Base-by-base conservation (phyloP, 2,113 vertebrate species). In the Bufo bufo region DNA sequence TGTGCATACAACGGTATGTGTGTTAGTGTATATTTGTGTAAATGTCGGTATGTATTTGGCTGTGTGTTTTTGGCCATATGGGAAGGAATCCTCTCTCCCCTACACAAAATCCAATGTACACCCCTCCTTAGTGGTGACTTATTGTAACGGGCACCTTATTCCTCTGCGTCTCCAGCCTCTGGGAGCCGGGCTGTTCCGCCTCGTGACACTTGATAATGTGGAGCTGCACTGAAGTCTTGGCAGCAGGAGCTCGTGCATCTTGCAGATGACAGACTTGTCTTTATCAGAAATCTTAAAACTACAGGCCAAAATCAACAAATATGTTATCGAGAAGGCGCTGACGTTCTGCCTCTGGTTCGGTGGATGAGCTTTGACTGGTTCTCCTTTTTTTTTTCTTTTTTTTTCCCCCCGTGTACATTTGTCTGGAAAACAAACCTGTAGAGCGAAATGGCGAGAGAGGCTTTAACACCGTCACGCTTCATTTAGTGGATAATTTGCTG, bases 261-360 rank as follows among this genome's bases (percentile, higher is more conserved):
- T 77, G 54, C 43, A 59, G 84, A 61, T 85, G 58, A 77, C 56
- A 77, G 74, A 19, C 12, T 47, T 56, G 49, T 86, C 85, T 45
- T 66, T 87, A n/a, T 80, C 45, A 45, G 9, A 69, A 78, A 54
- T 80, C 77, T 87, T 80, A 58, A 69, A 80, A 43, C 63, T 69
- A 52, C 11, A 56, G 49, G 77, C 77, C 50, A 87, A 86, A 69
- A 87, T 87, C 77, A 87, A 69, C 75, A 86, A 86, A 80, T 85
- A 63, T 63, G 47, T 80, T 80, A 87, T 80, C 49, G 14, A 5
- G 50, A n/a, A 50, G 16, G 59, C 43, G 47, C 85, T 65, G 72
- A 61, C n/a, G 58, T 77, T 49, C 47, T 43, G 72, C 13, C 49
- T 56, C 54, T 63, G 1, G 65, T 49, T 19, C 47, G 11, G 47